Evolutionary conservation across 2,888 invertebrate genomes (phyloP).

Genomic region (Andrena minutula): DNA sequence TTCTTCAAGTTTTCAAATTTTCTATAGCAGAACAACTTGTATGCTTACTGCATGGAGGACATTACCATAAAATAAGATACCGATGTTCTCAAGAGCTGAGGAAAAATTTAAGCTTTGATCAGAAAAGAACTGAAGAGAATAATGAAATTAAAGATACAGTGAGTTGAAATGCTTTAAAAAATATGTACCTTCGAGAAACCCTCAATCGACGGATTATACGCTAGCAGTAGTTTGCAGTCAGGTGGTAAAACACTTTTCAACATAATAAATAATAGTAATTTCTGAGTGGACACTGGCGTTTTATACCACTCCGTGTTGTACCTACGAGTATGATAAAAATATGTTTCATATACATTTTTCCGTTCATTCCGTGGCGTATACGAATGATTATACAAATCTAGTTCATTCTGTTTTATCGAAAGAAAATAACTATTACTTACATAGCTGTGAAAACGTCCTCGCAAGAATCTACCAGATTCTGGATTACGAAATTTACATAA

Average conservation of each 20-base stretch:
- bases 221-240: not conserved
- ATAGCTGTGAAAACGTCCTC: not conserved
- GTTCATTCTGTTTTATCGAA: not conserved
- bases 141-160: not conserved
- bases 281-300: conserved; percentile 24
- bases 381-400: not conserved
- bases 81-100: conserved; percentile 38
- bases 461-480: not conserved
- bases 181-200: conserved; percentile 40
- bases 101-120: not conserved
- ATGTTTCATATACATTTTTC: no score
- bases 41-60: not conserved
- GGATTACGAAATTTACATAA: conserved; percentile 7
- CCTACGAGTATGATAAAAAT: conserved; percentile 22
- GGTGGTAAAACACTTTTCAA: conserved; percentile 21
- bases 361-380: not conserved
- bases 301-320: conserved; percentile 44
- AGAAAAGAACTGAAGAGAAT: not conserved
- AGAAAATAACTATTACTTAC: not conserved
- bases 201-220: conserved; percentile 28
- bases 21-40: not conserved
- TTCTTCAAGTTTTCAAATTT: not conserved
- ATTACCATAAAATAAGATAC: conserved; percentile 24
- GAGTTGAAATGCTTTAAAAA: not conserved
- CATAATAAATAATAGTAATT: conserved; percentile 44